Evolutionary conservation across 2,888 invertebrate species (phyloP).

Genomic region (Monoplex corrugatus): DNA sequence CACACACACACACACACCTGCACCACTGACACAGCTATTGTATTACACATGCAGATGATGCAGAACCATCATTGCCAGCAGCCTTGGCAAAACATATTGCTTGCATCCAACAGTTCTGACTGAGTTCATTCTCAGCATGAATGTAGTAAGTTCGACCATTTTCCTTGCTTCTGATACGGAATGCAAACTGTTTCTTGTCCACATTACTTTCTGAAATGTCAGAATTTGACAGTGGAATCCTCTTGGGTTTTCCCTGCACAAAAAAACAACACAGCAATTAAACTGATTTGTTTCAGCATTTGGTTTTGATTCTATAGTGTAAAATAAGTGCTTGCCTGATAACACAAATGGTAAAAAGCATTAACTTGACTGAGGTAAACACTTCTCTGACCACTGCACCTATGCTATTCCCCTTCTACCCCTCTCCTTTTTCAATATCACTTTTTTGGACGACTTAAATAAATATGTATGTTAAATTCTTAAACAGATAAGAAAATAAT

Average conservation of each 20-base stretch:
- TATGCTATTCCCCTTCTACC: too few relatives aligned
- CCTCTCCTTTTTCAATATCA: too few relatives aligned
- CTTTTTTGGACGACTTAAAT: too few relatives aligned
- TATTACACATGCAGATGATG: slow-evolving; percentile 78
- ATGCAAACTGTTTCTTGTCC: slow-evolving; percentile 79
- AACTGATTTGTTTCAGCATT: too few relatives aligned
- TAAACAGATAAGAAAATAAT: too few relatives aligned
- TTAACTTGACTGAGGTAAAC: too few relatives aligned
- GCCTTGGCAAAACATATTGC: slow-evolving; percentile 81
- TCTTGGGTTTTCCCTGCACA: slow-evolving; percentile 76
- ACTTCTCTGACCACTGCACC: too few relatives aligned
- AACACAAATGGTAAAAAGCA: too few relatives aligned
- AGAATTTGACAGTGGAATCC: slow-evolving; percentile 76
- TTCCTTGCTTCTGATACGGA: slow-evolving; percentile 78
- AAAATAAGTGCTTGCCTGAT: too few relatives aligned
- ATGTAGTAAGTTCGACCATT: slow-evolving; percentile 78
- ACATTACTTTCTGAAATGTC: slow-evolving; percentile 79
- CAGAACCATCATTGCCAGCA: slow-evolving; percentile 73
- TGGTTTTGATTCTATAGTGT: too few relatives aligned
- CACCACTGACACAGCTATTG: slow-evolving; percentile 62
- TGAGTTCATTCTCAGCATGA: slow-evolving; percentile 78
- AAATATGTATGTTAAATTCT: too few relatives aligned
- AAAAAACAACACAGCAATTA: too few relatives aligned
- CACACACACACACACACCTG: background rate
- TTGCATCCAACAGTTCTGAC: slow-evolving; percentile 81